A percentile compares a stretch with the other conserved stretches of the same genome.
Conservation (phyloP, 2,113 vertebrate genomes). For the Acanthisitta chloris region DNA sequence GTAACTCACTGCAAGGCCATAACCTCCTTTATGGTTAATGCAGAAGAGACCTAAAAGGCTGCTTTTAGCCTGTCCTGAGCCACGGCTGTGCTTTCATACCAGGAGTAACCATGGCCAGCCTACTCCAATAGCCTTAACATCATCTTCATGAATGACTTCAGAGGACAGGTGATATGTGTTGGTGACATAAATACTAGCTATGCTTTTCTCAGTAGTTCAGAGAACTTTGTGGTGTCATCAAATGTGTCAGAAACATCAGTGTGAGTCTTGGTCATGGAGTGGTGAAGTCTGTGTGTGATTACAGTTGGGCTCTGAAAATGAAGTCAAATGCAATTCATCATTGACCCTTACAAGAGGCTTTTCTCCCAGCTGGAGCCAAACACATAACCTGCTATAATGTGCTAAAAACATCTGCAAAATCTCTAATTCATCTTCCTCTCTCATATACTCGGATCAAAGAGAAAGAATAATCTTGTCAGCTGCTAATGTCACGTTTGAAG, state of each 20-base stretch:
- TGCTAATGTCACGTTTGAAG: background rate
- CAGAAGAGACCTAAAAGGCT: background rate
- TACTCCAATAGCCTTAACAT: constrained; percentile 8
- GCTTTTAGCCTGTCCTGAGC: background rate
- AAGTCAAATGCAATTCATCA: background rate
- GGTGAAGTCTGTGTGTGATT: background rate
- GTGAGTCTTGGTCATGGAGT: background rate
- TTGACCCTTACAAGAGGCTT: background rate
- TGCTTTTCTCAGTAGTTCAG: background rate
- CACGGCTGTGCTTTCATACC: background rate
- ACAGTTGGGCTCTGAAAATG: background rate
- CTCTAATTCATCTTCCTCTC: background rate
- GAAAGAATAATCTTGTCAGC: background rate
- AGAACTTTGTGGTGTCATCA: background rate
- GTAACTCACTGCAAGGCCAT: background rate
- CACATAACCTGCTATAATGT: background rate
- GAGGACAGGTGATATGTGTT: background rate
- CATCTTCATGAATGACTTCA: background rate
- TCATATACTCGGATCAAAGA: background rate
- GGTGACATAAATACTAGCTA: background rate
- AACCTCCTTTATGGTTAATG: background rate
- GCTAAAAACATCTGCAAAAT: background rate
- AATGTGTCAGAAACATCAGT: background rate
- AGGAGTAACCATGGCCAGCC: background rate
- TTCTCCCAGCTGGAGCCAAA: background rate